phyloP scores from a whole-genome alignment of 2,888 invertebrate genomes.

The Dryococelus australis region DNA sequence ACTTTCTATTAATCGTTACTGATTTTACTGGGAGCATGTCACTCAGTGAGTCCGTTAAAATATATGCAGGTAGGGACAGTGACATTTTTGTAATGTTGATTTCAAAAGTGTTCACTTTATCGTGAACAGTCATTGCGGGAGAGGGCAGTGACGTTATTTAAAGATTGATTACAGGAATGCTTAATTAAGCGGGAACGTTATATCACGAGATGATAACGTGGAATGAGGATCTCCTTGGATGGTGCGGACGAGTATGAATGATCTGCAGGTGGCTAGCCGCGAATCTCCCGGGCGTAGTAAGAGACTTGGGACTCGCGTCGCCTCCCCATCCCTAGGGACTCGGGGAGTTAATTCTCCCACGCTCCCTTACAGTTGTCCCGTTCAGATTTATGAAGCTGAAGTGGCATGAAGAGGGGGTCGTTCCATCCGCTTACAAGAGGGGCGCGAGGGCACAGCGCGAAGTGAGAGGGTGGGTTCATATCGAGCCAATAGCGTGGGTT shows the following conservation, averaged over 20 bases:
- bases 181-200: too few relatives aligned
- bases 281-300: neutral
- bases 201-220: too few relatives aligned
- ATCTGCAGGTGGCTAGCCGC: neutral
- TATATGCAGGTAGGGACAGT: too few relatives aligned
- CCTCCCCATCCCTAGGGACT: neutral
- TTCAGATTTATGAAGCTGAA: conserved; percentile 16
- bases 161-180: too few relatives aligned
- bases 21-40: too few relatives aligned
- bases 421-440: neutral
- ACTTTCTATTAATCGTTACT: too few relatives aligned
- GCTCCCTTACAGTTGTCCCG: neutral
- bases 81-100: too few relatives aligned
- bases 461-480: neutral
- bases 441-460: neutral
- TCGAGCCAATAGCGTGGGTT: neutral
- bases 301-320: neutral
- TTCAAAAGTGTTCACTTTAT: too few relatives aligned
- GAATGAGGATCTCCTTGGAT: too few relatives aligned
- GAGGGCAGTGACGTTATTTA: too few relatives aligned
- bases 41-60: too few relatives aligned
- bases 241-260: neutral
- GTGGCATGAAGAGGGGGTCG: neutral
- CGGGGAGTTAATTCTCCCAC: neutral
- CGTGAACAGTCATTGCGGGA: too few relatives aligned